Base-by-base conservation (phyloP, 2,113 vertebrate genomes). In the Bombycilla garrulus region DNA sequence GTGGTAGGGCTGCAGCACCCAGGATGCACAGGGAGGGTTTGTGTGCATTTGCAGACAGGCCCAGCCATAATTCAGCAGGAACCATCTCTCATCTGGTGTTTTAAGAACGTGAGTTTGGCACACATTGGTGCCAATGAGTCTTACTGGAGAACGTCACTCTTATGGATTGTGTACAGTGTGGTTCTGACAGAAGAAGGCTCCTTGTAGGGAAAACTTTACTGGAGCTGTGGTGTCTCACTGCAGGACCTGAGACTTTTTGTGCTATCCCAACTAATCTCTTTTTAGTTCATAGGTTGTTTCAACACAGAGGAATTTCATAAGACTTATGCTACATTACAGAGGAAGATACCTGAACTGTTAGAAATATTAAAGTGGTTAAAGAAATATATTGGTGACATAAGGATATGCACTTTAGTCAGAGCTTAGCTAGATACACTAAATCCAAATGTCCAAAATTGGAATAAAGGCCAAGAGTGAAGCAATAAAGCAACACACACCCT, bases 111-210 rank as follows among this genome's bases (percentile, higher is more conserved):
- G 3, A 51, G 26, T 47, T 69, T 38, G 54, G 67, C 58, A 51
- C 58, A 10, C 15, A 11, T 7, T 17, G 20, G 28, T 69, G 36
- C 22, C 29, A 17, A 35, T 17, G 20, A 47, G 23, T 47, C 64
- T 73, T 60, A 16, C 16, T 1, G 4, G 40, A n/a, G 31, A 36
- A 50, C 0, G 0, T 44, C 22, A 31, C 33, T 57, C 22, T 35
- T 58, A 13, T 10, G 53, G 33, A 24, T 26, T 20, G 31, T 22
- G 12, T 8, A 31, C 6, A 54, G 21, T 22, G 45, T 3, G 2
- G 31, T 40, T 92, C 80, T 78, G 69, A 35, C 21, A 31, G 40
- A 61, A 76, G 29, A 23, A 53, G 14, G 12, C 67, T 92, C 6
- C 10, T 33, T 42, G 53, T 6, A 2, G 60, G 11, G 42, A 81